phyloP scores from a whole-genome alignment of 1,140 invertebrate species.

The Piezodorus guildinii region DNA sequence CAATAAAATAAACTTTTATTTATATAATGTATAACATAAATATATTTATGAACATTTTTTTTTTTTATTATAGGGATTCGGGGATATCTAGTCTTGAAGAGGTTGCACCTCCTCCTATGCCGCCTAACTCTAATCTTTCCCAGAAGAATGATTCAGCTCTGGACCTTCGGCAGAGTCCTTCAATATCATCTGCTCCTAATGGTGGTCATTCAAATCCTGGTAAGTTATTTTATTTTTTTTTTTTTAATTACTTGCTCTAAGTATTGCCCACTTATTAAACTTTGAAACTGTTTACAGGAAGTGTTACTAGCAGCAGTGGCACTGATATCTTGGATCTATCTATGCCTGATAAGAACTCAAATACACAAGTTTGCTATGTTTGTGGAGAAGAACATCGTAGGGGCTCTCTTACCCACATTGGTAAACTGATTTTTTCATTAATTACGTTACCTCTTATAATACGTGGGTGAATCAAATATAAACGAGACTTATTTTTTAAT shows the following conservation, averaged over 20 bases:
- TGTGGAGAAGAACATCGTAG: conserved; percentile 76
- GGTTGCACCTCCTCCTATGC: not conserved
- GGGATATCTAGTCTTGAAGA: conserved; percentile 1
- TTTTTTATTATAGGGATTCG: conserved; percentile 17
- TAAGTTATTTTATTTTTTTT: not conserved
- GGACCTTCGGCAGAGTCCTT: conserved; percentile 47
- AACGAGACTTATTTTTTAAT: too few relatives aligned
- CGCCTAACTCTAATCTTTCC: not conserved
- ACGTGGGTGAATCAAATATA: too few relatives aligned
- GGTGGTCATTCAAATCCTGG: conserved; percentile 27
- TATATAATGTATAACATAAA: too few relatives aligned
- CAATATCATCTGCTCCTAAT: conserved; percentile 35
- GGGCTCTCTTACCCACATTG: conserved; percentile 56
- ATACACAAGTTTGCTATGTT: conserved; percentile 76
- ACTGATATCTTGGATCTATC: conserved; percentile 73
- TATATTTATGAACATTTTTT: too few relatives aligned
- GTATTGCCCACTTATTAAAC: not conserved
- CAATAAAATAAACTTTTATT: too few relatives aligned
- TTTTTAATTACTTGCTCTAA: not conserved
- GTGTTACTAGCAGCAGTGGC: conserved; percentile 24
- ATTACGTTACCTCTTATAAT: too few relatives aligned
- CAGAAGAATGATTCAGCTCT: conserved; percentile 42
- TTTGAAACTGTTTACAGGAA: conserved; percentile 2
- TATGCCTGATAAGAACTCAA: conserved; percentile 82
- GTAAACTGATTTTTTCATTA: not conserved